Percentiles rank a stretch among this genome's conserved stretches.
Conservation (phyloP, 2,113 vertebrate species). For the Bungarus multicinctus region DNA sequence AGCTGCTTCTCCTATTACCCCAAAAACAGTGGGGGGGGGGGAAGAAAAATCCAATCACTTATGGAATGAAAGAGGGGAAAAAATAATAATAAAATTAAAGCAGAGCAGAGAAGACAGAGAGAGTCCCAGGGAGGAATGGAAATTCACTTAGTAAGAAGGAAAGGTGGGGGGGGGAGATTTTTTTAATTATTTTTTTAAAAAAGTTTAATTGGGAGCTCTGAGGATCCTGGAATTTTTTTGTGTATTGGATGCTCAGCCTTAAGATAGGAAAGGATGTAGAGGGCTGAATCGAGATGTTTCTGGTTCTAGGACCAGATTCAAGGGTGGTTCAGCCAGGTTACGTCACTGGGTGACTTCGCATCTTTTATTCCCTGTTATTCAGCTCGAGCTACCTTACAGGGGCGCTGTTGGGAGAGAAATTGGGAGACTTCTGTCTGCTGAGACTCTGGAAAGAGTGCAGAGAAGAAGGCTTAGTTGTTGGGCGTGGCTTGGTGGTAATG, state of each 20-base stretch:
- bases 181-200: background rate
- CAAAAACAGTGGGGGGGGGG: background rate
- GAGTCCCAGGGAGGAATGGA: constrained; percentile 28
- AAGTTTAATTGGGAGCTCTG: background rate
- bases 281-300: background rate
- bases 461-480: too few relatives aligned
- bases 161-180: background rate
- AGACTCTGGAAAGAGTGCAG: too few relatives aligned
- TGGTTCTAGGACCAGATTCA: background rate
- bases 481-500: too few relatives aligned
- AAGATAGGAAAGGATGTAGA: background rate
- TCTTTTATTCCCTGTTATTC: background rate
- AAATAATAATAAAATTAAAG: constrained; percentile 66
- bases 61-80: constrained; percentile 61
- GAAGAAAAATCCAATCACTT: constrained; percentile 58
- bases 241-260: background rate
- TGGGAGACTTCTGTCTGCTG: background rate
- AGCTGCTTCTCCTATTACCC: constrained; percentile 67
- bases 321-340: background rate
- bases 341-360: background rate
- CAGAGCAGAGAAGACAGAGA: background rate
- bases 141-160: constrained; percentile 22
- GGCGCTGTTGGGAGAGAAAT: background rate
- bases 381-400: background rate
- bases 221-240: background rate